Evolutionary conservation across 2,888 invertebrate genomes (phyloP), one percentile per base, ranked within the genome.

Genomic region (Plagodis pulveraria): DNA sequence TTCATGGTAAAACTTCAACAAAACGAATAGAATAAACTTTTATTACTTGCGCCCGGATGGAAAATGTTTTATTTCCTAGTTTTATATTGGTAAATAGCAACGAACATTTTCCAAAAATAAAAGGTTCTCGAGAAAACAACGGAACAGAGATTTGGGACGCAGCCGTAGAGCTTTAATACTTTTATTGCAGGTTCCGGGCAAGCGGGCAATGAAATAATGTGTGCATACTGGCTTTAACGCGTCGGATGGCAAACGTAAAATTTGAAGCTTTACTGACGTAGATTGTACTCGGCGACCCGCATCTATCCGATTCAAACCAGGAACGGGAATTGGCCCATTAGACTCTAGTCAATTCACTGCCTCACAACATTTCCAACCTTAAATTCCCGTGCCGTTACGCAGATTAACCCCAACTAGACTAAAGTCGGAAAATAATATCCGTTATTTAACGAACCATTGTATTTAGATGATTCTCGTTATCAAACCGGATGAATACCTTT

Each of bases 351-450:
- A 58, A 69, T 65, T 59, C 61, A 49, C 56, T 58, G 63, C 60
- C 51, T 50, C 61, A 58, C 62, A 62, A 66, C 63, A 64, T 64
- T 64, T 58, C 50, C 62, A 55, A 50, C 63, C 63, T 58, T 65
- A 69, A 69, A 62, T 61, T 65, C 57, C 60, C 59, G 55, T 57
- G 63, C 60, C 62, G 67, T 61, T 61, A 64, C 62, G 64, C 65
- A 67, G 69, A 69, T 69, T 65, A 67, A 67, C 63, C 58, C 46
- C 62, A 65, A 65, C 64, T 69, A 56, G 55, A 52, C 57, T 61
- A 62, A 60, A 63, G 58, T 64, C 65, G 61, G 69, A 62, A 67
- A 65, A 69, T 69, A 69, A 65, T 58, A 65, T 67, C 61, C 56
- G 58, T 53, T 63, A 65, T 62, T 64, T 50, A 56, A 61, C 58